Base-by-base conservation (phyloP, 2,888 invertebrate genomes). In the Ectropis crepuscularia region DNA sequence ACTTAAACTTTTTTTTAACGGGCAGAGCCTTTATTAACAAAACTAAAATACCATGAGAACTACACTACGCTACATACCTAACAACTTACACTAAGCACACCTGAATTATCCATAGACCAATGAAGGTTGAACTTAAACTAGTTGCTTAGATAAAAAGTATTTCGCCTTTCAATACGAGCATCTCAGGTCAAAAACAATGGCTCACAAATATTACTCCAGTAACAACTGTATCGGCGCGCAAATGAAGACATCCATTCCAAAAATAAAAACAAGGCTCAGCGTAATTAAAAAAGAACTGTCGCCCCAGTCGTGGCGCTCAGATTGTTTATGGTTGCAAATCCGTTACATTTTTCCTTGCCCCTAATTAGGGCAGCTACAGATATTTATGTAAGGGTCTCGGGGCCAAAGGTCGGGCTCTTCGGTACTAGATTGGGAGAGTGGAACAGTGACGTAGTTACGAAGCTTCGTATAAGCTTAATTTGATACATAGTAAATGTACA, bases 331-430 rank as follows among this genome's bases (percentile, higher is more conserved):
- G 57, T 41, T 53, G 65, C 64, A 66, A 65, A 71, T 68, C 68
- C 62, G 68, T 53, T 63, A 72, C 67, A 70, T 72, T 72, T 69
- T 72, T 72, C 65, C 68, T 68, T 57, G 64, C 55, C 53, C 63
- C 64, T 72, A 72, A 70, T 72, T 70, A 72, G 70, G 48, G 58
- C 61, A 48, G 60, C 51, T 61, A 53, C 61, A 59, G 64, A 70
- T 70, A 70, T 70, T 70, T 67, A 70, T 68, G 66, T 63, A 51
- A 57, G 67, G 70, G 65, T 65, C 68, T 65, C 55, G 69, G 46
- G 63, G 68, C 57, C 60, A 57, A 43, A 51, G 57, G 59, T 50
- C 59, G 54, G 38, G 41, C 39, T 61, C 59, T 51, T 54, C 39
- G 55, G 48, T 57, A 28, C 41, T 43, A n/a, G 42, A 48, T 8